Conservation (phyloP, 2,113 vertebrate genomes). For the Apteryx mantelli region DNA sequence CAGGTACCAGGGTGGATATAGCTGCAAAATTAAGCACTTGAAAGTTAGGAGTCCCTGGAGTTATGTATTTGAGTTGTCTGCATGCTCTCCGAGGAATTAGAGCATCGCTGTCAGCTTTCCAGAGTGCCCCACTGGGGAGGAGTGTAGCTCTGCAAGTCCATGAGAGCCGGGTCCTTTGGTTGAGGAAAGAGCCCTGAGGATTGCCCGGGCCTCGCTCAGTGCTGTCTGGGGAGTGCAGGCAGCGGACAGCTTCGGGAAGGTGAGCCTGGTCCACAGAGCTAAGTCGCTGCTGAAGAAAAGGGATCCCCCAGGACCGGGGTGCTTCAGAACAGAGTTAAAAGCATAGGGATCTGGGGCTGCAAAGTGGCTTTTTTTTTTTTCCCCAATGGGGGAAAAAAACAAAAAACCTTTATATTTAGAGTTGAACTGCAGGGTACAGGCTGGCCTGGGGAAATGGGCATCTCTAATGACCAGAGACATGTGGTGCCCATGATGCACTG, state of each 20-base stretch:
- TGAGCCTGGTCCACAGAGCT: no score
- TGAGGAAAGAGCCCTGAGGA: not conserved
- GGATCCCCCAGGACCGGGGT: not conserved
- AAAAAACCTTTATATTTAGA: not conserved
- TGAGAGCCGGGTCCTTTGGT: not conserved
- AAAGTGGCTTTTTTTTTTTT: not conserved
- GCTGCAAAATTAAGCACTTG: not conserved
- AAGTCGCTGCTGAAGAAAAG: not conserved
- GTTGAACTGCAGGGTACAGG: not conserved
- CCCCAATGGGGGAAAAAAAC: accelerated
- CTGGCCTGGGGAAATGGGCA: not conserved
- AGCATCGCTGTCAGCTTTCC: accelerated
- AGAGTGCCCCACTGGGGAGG: accelerated
- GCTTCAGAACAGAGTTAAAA: not conserved
- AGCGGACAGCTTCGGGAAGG: no score
- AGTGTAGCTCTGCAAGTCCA: not conserved
- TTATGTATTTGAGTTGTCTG: not conserved
- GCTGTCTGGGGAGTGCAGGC: no score
- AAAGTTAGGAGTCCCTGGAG: not conserved
- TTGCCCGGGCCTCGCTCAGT: not conserved
- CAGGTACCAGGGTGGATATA: accelerated
- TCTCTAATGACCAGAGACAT: not conserved
- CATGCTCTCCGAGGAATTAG: accelerated
- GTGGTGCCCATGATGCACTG: not conserved
- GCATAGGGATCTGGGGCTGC: not conserved